Evolutionary conservation across 2,113 vertebrate species (phyloP).

Genomic region (Elephantulus edwardii): DNA sequence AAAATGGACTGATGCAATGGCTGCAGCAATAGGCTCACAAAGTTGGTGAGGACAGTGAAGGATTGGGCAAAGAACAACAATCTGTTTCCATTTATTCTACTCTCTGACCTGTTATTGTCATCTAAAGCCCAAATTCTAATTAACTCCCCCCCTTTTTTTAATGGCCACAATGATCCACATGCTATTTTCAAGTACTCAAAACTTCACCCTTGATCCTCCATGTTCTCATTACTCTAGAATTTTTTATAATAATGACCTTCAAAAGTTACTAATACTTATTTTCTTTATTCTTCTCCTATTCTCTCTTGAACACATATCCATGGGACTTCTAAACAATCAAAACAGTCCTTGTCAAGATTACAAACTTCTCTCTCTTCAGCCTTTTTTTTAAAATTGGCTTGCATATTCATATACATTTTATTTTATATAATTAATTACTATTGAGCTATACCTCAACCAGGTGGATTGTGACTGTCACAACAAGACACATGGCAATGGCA

Average conservation of each 20-base stretch:
- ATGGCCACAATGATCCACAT: neutral
- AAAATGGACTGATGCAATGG: too few species aligned
- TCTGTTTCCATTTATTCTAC: neutral
- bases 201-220: neutral
- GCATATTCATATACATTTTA: too few species aligned
- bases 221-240: neutral
- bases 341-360: neutral
- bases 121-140: neutral
- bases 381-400: too few species aligned
- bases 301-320: neutral
- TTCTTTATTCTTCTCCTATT: neutral
- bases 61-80: too few species aligned
- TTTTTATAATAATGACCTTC: neutral
- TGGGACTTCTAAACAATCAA: neutral
- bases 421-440: too few species aligned
- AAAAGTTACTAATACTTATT: neutral
- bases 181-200: neutral
- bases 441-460: too few species aligned
- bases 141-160: slow-evolving; percentile 19
- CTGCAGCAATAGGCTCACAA: too few species aligned
- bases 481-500: too few species aligned
- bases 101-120: neutral
- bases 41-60: too few species aligned
- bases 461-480: too few species aligned
- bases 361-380: neutral